phyloP scores from a whole-genome alignment of 2,888 invertebrate genomes.

The Papilio protenor region DNA sequence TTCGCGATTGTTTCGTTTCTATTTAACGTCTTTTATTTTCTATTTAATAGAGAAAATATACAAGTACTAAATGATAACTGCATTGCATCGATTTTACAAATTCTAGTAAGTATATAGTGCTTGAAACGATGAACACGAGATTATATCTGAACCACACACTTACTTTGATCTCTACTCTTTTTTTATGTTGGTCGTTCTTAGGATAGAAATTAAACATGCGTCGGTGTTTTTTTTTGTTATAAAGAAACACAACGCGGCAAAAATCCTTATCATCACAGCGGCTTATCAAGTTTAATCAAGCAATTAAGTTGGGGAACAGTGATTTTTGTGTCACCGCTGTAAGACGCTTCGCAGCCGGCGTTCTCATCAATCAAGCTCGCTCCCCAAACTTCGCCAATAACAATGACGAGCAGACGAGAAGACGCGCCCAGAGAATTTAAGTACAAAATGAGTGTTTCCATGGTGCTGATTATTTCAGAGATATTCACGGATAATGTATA shows the following conservation, averaged over 20 bases:
- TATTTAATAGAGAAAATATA: no score
- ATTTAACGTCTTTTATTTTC: no score
- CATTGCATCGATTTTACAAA: no score
- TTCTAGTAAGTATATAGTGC: no score
- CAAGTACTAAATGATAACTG: no score
- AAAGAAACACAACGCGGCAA: not conserved
- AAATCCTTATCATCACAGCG: not conserved
- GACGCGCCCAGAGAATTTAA: conserved; percentile 30
- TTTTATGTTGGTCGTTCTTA: no score
- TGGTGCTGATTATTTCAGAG: conserved; percentile 25
- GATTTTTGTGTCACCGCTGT: conserved; percentile 40
- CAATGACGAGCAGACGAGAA: conserved; percentile 38
- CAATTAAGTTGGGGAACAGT: conserved; percentile 33
- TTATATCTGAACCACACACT: no score
- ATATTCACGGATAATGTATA: not conserved
- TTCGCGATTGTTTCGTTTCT: not conserved
- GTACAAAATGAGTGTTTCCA: conserved; percentile 31
- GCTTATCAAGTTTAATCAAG: conserved; percentile 33
- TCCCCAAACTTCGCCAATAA: conserved; percentile 41
- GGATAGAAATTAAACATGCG: no score
- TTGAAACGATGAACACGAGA: no score
- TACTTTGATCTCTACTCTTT: no score
- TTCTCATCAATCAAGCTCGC: conserved; percentile 38
- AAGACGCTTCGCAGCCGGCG: conserved; percentile 34
- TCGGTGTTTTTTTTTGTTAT: no score